A percentile compares a stretch with the other conserved stretches of the same genome.
phyloP scores from a whole-genome alignment of 2,888 invertebrate genomes.

The Plagodis dolabraria region DNA sequence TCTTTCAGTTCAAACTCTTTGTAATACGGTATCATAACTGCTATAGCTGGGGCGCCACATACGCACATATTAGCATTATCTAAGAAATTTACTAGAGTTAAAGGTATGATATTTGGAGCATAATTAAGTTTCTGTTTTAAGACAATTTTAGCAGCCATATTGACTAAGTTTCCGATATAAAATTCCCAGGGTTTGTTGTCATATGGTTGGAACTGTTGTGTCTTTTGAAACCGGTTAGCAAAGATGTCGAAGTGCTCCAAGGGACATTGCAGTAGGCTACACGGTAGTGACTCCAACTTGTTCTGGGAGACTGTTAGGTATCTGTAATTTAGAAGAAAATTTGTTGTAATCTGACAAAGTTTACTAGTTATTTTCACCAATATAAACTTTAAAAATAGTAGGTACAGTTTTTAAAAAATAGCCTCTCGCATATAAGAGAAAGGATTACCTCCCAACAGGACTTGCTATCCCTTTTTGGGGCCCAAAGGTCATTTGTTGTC shows the following conservation, averaged over 20 bases:
- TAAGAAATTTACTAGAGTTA: conserved; percentile 84
- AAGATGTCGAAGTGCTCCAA: conserved; percentile 85
- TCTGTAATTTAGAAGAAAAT: conserved; percentile 53
- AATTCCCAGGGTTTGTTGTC: conserved; percentile 57
- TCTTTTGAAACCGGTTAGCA: conserved; percentile 77
- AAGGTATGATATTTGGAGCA: conserved; percentile 84
- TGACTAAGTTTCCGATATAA: conserved; percentile 79
- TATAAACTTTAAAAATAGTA: too few relatives aligned
- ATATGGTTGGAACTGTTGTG: conserved; percentile 12
- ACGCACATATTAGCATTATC: conserved; percentile 86
- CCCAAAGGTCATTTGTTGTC: too few relatives aligned
- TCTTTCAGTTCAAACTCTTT: conserved; percentile 67
- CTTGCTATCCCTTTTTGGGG: too few relatives aligned
- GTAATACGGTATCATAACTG: conserved; percentile 53
- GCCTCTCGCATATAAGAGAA: too few relatives aligned
- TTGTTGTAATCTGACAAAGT: neutral
- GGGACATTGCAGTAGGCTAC: conserved; percentile 81
- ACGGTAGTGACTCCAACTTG: conserved; percentile 82
- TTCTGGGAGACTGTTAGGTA: conserved; percentile 85
- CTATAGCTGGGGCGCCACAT: conserved; percentile 83
- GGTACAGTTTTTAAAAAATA: too few relatives aligned
- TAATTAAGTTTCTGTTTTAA: conserved; percentile 82
- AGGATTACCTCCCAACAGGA: too few relatives aligned
- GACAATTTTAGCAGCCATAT: conserved; percentile 81
- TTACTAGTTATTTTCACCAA: too few relatives aligned